Evolutionary conservation across 2,888 invertebrate genomes (phyloP).

Genomic region (Automeris io): DNA sequence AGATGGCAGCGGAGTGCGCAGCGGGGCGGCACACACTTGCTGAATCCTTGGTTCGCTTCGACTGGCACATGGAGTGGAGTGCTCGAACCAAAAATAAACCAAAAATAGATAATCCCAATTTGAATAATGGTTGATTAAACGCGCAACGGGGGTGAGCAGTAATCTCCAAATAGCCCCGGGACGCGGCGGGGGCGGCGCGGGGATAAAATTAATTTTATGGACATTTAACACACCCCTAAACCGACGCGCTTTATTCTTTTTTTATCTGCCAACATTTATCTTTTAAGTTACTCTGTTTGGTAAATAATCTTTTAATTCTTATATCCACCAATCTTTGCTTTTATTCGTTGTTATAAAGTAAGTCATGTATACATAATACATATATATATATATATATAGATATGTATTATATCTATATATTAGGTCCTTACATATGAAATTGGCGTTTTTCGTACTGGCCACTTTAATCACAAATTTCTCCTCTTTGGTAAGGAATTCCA

Average conservation of each 20-base stretch:
- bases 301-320: too few relatives aligned
- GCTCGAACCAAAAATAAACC: background rate
- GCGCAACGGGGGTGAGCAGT: conserved; percentile 23
- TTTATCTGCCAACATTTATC: conserved; percentile 10
- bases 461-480: too few relatives aligned
- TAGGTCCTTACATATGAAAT: too few relatives aligned
- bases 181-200: conserved; percentile 7
- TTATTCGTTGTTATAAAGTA: too few relatives aligned
- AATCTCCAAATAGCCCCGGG: conserved; percentile 22
- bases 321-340: too few relatives aligned
- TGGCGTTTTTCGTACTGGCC: too few relatives aligned
- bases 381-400: too few relatives aligned
- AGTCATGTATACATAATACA: too few relatives aligned
- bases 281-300: conserved; percentile 5
- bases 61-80: background rate
- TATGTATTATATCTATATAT: too few relatives aligned
- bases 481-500: too few relatives aligned
- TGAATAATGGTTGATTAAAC: conserved; percentile 44
- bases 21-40: too few relatives aligned
- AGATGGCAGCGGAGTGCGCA: too few relatives aligned
- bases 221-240: conserved; percentile 29
- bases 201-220: conserved; percentile 38
- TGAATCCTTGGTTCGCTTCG: background rate
- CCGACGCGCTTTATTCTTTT: conserved; percentile 15
- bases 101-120: conserved; percentile 24